phyloP scores from a whole-genome alignment of 2,797 vertebrate species.

The Chanos chanos region DNA sequence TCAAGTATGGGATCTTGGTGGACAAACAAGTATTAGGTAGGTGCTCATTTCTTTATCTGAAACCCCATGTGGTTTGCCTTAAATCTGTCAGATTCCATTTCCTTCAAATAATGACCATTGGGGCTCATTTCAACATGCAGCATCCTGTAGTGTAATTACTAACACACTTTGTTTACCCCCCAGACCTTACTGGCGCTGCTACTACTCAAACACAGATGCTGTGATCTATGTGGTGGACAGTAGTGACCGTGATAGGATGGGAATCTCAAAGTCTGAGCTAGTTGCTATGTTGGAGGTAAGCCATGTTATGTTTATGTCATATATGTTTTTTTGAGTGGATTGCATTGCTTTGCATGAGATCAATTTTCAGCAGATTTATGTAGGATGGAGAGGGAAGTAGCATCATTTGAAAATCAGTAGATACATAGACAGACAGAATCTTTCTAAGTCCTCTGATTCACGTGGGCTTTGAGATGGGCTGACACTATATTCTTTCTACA shows the following conservation, averaged over 20 bases:
- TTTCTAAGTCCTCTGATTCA: background rate
- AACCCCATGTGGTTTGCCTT: background rate
- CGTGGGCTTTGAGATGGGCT: background rate
- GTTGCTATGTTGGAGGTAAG: conserved; percentile 97
- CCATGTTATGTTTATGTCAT: no score
- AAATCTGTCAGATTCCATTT: no score
- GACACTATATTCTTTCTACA: conserved; percentile 44
- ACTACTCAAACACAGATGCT: conserved; percentile 97
- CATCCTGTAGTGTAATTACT: no score
- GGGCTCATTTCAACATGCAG: no score
- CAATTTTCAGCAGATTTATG: no score
- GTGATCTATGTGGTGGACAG: conserved; percentile 99
- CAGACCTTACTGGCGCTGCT: conserved; percentile 97
- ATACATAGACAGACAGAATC: background rate
- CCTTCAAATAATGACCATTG: no score
- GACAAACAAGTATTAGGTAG: conserved; percentile 97
- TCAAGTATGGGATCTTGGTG: conserved; percentile 98
- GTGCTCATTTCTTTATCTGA: no score
- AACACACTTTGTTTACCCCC: background rate
- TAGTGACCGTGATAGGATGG: conserved; percentile 96
- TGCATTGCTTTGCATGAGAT: no score
- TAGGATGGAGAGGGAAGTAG: no score
- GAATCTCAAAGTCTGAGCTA: conserved; percentile 96
- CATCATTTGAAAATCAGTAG: no score
- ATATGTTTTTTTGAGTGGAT: no score